Conservation (phyloP, 2,113 vertebrate species). For the Carassius auratus region DNA sequence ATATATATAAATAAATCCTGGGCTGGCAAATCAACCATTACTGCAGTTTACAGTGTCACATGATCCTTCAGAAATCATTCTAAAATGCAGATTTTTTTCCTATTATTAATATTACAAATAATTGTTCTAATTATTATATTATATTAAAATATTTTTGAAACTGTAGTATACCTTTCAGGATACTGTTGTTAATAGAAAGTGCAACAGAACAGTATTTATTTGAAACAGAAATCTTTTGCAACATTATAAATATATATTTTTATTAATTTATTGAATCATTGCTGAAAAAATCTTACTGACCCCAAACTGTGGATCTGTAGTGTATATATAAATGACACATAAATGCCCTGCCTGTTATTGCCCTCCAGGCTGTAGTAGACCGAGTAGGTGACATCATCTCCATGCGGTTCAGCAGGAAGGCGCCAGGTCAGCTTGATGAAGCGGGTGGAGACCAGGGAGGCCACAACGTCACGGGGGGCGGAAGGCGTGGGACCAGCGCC, state of each 20-base stretch:
- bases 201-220: neutral
- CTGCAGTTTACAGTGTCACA: neutral
- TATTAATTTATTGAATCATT: neutral
- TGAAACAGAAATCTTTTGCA: neutral
- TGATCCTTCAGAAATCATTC: neutral
- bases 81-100: neutral
- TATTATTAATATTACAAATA: neutral
- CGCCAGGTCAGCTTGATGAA: conserved; percentile 99
- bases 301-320: neutral
- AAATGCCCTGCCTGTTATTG: conserved; percentile 80
- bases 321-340: neutral
- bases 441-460: conserved; percentile 95
- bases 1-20: neutral
- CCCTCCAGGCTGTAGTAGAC: conserved; percentile 96
- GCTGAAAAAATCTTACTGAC: neutral
- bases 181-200: neutral
- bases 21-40: neutral
- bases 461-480: conserved; percentile 92
- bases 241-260: neutral
- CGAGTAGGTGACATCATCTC: conserved; percentile 93
- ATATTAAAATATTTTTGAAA: neutral
- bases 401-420: conserved; percentile 88
- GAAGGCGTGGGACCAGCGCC: conserved; percentile 86
- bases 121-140: neutral
- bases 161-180: neutral